phyloP scores from a whole-genome alignment of 2,888 invertebrate genomes.

The Drosophila anceps region DNA sequence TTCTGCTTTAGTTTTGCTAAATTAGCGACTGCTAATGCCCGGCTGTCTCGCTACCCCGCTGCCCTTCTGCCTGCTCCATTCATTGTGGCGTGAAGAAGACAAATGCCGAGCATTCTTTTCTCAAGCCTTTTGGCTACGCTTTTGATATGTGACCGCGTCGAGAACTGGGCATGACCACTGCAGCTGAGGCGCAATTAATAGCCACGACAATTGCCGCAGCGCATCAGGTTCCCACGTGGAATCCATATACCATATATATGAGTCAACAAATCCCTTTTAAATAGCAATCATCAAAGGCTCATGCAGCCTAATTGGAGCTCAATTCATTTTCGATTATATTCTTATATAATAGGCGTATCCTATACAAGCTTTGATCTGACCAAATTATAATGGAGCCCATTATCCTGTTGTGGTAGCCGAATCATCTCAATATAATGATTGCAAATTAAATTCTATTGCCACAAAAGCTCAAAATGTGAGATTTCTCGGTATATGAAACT shows the following conservation, averaged over 20 bases:
- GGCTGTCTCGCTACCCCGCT: neutral
- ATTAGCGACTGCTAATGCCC: slow-evolving; percentile 57
- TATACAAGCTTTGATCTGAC: slow-evolving; percentile 5
- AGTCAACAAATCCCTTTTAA: slow-evolving; percentile 47
- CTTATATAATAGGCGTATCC: slow-evolving; percentile 18
- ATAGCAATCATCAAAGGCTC: slow-evolving; percentile 63
- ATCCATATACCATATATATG: slow-evolving; percentile 28
- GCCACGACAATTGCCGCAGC: slow-evolving; percentile 52
- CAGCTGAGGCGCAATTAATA: slow-evolving; percentile 66
- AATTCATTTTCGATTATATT: slow-evolving; percentile 60
- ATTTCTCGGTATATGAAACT: neutral
- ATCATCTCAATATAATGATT: slow-evolving; percentile 49
- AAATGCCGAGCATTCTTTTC: slow-evolving; percentile 75
- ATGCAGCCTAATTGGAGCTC: slow-evolving; percentile 59
- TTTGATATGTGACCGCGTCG: slow-evolving; percentile 70
- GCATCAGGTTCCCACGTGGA: slow-evolving; percentile 65
- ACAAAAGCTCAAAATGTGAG: slow-evolving; percentile 7
- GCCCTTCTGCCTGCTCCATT: slow-evolving; percentile 21
- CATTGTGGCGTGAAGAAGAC: slow-evolving; percentile 74
- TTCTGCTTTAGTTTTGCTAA: slow-evolving; percentile 73
- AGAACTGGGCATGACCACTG: slow-evolving; percentile 39
- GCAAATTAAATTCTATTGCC: slow-evolving; percentile 51
- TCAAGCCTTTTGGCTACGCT: slow-evolving; percentile 79
- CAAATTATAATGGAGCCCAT: slow-evolving; percentile 56
- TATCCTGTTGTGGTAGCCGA: slow-evolving; percentile 63